phyloP scores from a whole-genome alignment of 2,888 invertebrate genomes.

The Mantis religiosa region DNA sequence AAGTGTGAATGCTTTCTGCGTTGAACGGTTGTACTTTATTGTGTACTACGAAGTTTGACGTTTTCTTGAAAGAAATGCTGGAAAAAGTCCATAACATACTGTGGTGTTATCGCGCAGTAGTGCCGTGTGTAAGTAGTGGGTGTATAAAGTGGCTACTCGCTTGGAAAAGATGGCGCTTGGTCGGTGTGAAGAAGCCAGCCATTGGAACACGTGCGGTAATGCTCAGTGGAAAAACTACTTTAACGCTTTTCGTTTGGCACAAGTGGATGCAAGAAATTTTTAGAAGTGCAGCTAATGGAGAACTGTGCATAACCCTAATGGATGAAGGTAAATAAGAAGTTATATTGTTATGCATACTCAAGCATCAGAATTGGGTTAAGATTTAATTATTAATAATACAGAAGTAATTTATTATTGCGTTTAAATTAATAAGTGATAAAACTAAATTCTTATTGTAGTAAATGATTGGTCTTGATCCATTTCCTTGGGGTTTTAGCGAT shows the following conservation, averaged over 20 bases:
- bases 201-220: not conserved
- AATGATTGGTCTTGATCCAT: no score
- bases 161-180: not conserved
- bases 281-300: not conserved
- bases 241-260: not conserved
- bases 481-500: fast-evolving
- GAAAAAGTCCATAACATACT: not conserved
- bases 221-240: not conserved
- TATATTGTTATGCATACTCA: not conserved
- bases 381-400: no score
- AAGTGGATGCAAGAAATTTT: not conserved
- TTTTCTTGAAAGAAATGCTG: not conserved
- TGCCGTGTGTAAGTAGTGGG: not conserved
- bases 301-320: not conserved
- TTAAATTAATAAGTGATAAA: no score
- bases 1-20: not conserved
- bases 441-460: no score
- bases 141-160: not conserved
- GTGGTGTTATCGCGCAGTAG: not conserved
- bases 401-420: no score
- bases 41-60: not conserved
- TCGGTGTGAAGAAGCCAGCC: not conserved
- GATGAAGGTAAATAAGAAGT: not conserved
- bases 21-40: not conserved
- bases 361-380: no score